Percentiles rank a stretch among this genome's conserved stretches.
phyloP scores from a whole-genome alignment of 2,888 invertebrate species.

The Hermaeophaga mercurialis region DNA sequence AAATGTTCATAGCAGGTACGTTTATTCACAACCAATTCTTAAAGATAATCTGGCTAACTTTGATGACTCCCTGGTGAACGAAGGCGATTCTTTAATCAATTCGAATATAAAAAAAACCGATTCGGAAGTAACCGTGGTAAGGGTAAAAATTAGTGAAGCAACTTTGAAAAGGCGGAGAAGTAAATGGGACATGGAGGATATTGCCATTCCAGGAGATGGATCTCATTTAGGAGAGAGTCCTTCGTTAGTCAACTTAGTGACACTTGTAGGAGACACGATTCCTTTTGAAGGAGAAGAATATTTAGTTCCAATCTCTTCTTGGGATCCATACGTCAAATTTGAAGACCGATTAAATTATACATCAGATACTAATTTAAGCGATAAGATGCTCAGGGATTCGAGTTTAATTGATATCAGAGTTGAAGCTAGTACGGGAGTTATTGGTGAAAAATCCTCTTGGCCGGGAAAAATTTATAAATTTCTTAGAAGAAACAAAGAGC shows the following conservation, averaged over 20 bases:
- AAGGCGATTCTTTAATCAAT: constrained; percentile 43
- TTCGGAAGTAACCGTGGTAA: constrained; percentile 65
- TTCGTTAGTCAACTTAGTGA: constrained; percentile 65
- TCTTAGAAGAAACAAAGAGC: constrained; percentile 41
- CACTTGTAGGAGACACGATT: constrained; percentile 57
- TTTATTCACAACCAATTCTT: constrained; percentile 42
- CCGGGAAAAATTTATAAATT: constrained; percentile 50
- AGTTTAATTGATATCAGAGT: no score
- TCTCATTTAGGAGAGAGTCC: constrained; percentile 63
- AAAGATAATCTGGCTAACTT: constrained; percentile 11
- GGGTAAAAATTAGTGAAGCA: constrained; percentile 58
- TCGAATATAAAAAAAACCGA: constrained; percentile 62
- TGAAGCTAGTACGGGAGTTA: no score
- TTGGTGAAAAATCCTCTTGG: constrained; percentile 41
- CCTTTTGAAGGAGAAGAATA: constrained; percentile 56
- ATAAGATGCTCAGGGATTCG: no score
- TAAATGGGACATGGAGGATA: constrained; percentile 59
- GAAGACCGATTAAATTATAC: constrained; percentile 39
- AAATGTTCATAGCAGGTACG: constrained; percentile 43
- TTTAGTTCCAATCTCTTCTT: constrained; percentile 63
- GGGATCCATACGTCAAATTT: constrained; percentile 57
- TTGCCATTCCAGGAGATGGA: constrained; percentile 62
- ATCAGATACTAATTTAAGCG: constrained; percentile 34
- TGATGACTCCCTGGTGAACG: constrained; percentile 44
- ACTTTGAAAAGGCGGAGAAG: constrained; percentile 52